Evolutionary conservation across 1,140 invertebrate species (phyloP).

Genomic region (Diachasmimorpha longicaudata): DNA sequence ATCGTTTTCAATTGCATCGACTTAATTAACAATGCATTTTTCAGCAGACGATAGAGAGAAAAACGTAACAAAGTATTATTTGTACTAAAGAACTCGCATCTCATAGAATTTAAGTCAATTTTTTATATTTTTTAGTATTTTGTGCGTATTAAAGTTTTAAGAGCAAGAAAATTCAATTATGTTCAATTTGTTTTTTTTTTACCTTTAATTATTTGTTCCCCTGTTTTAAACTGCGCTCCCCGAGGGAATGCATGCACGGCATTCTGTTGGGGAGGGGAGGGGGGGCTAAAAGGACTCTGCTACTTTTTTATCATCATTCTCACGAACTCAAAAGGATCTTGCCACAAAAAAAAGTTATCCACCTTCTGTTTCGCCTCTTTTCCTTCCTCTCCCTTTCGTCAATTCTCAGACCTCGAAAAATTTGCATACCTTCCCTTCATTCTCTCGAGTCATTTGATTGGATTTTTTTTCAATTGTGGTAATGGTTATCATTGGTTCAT

Average conservation of each 20-base stretch:
- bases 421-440: conserved; percentile 42
- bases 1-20: not conserved
- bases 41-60: conserved; percentile 16
- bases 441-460: conserved; percentile 26
- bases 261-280: conserved; percentile 17
- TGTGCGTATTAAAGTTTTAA: conserved; percentile 36
- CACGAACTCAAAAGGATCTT: conserved; percentile 30
- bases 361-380: conserved; percentile 19
- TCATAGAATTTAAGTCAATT: conserved; percentile 25
- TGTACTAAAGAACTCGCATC: conserved; percentile 40
- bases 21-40: conserved; percentile 22
- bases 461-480: not conserved
- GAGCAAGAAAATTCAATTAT: not conserved
- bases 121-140: conserved; percentile 23
- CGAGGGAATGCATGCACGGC: conserved; percentile 4
- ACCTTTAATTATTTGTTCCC: not conserved
- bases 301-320: conserved; percentile 42
- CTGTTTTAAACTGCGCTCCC: not conserved
- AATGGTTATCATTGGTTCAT: not conserved
- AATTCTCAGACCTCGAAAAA: conserved; percentile 42
- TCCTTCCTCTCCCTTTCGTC: conserved; percentile 27
- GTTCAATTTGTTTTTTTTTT: not conserved
- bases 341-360: conserved; percentile 33
- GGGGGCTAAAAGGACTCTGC: conserved; percentile 25
- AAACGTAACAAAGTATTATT: conserved; percentile 39